Evolutionary conservation across 2,888 invertebrate species (phyloP).

Genomic region (Maniola hyperantus): DNA sequence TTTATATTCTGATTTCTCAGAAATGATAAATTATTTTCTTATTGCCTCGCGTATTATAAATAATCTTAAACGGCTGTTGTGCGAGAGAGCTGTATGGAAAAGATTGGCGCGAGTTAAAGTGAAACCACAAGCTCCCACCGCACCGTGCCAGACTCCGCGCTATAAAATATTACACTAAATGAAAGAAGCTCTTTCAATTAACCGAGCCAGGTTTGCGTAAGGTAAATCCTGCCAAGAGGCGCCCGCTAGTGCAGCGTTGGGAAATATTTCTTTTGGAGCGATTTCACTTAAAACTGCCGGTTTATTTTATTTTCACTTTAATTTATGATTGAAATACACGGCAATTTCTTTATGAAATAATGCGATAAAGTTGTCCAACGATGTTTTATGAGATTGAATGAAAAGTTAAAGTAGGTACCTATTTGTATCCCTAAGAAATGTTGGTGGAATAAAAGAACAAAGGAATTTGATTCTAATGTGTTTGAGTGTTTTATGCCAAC

Average conservation of each 20-base stretch:
- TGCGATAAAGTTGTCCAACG: neutral
- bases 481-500: slow-evolving; percentile 1
- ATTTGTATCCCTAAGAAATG: slow-evolving; percentile 2
- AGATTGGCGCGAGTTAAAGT: slow-evolving; percentile 57
- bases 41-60: slow-evolving; percentile 54
- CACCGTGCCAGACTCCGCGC: slow-evolving; percentile 55
- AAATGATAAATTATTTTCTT: slow-evolving; percentile 76
- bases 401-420: neutral
- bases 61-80: slow-evolving; percentile 52
- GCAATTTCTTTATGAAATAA: slow-evolving; percentile 12
- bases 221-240: slow-evolving; percentile 69
- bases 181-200: slow-evolving; percentile 81
- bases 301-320: slow-evolving; percentile 26
- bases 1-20: slow-evolving; percentile 71
- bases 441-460: slow-evolving; percentile 3
- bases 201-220: slow-evolving; percentile 74
- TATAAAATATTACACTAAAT: slow-evolving; percentile 77
- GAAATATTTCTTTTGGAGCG: slow-evolving; percentile 54
- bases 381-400: slow-evolving; percentile 5
- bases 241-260: slow-evolving; percentile 55
- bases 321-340: slow-evolving; percentile 14
- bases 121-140: slow-evolving; percentile 59
- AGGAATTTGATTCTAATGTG: neutral
- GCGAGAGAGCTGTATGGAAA: slow-evolving; percentile 57
- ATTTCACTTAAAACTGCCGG: slow-evolving; percentile 42